phyloP scores from a whole-genome alignment of 2,797 vertebrate species.

The Remorina albescens region DNA sequence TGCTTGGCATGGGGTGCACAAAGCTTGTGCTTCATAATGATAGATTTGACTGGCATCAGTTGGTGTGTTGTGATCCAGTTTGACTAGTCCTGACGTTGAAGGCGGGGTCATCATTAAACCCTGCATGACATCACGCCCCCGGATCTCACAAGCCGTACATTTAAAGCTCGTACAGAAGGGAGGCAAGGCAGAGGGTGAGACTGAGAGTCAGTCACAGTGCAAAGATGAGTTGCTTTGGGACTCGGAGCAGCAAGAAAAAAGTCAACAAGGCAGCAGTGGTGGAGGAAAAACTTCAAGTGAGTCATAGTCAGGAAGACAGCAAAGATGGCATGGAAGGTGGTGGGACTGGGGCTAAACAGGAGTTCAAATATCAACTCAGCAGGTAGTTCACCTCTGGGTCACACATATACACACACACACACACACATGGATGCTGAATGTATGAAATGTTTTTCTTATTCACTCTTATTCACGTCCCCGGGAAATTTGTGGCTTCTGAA shows the following conservation, averaged over 20 bases:
- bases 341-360: conserved; percentile 26
- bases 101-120: conserved; percentile 11
- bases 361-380: conserved; percentile 46
- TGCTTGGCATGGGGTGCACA: neutral
- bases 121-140: conserved; percentile 19
- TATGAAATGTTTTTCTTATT: neutral
- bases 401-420: conserved; percentile 1
- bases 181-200: neutral
- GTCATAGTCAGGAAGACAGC: conserved; percentile 24
- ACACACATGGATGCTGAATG: conserved; percentile 14
- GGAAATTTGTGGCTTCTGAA: neutral
- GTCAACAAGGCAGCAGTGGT: conserved; percentile 6
- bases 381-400: conserved; percentile 55
- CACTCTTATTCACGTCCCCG: neutral
- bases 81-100: conserved; percentile 22
- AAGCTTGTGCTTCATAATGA: neutral
- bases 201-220: conserved; percentile 9
- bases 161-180: conserved; percentile 17
- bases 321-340: conserved; percentile 21
- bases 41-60: neutral
- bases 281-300: conserved; percentile 3
- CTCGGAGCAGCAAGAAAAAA: conserved; percentile 28
- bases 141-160: conserved; percentile 1
- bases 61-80: conserved; percentile 57
- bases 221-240: conserved; percentile 57